Evolutionary conservation across 2,888 invertebrate species (phyloP).

Genomic region (Sinelater perroti): DNA sequence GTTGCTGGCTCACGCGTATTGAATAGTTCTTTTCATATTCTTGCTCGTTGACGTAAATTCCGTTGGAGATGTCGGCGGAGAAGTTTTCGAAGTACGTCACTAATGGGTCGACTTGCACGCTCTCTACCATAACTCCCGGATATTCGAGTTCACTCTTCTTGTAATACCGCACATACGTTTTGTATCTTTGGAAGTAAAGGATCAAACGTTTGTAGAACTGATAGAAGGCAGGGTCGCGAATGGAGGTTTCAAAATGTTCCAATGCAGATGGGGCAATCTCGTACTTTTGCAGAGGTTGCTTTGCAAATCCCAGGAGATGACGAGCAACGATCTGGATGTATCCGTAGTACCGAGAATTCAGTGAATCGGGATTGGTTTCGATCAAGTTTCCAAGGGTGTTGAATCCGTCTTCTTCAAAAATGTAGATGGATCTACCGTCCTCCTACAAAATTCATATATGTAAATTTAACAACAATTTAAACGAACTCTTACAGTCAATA

Average conservation of each 20-base stretch:
- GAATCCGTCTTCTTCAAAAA: constrained; percentile 69
- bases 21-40: constrained; percentile 61
- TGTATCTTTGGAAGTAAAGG: constrained; percentile 68
- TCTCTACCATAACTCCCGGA: constrained; percentile 70
- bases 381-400: constrained; percentile 72
- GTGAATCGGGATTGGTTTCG: constrained; percentile 70
- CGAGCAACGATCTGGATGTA: constrained; percentile 66
- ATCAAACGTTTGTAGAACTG: constrained; percentile 71
- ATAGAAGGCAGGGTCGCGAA: constrained; percentile 77
- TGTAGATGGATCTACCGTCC: constrained; percentile 62
- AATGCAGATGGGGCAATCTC: constrained; percentile 68
- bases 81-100: constrained; percentile 75
- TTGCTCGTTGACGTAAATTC: constrained; percentile 62
- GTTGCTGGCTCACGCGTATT: constrained; percentile 71
- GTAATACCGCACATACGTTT: constrained; percentile 68
- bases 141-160: constrained; percentile 68
- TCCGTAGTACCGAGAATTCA: constrained; percentile 68
- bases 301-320: constrained; percentile 65
- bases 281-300: constrained; percentile 53
- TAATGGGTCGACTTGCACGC: constrained; percentile 71
- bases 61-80: constrained; percentile 69
- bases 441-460: constrained; percentile 45
- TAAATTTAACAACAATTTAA: not conserved
- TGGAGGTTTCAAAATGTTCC: constrained; percentile 71
- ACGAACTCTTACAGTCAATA: constrained; percentile 55